Evolutionary conservation across 2,797 vertebrate genomes (phyloP).

Genomic region (Coccyzus lansbergi): DNA sequence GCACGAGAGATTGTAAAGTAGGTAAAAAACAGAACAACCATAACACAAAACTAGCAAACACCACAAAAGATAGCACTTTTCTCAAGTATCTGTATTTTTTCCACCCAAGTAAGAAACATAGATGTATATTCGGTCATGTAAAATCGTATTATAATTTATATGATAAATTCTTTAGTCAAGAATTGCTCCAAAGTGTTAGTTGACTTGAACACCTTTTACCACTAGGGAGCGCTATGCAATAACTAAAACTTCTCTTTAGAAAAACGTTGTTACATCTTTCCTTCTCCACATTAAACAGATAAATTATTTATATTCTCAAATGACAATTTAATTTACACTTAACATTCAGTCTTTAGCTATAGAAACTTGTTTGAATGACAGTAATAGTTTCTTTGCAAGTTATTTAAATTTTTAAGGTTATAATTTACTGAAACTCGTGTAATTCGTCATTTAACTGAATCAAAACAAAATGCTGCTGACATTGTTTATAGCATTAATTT

Average conservation of each 20-base stretch:
- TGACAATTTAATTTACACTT: slow-evolving; percentile 67
- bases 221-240: slow-evolving; percentile 70
- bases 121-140: neutral
- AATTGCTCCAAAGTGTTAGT: neutral
- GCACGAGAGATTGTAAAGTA: neutral
- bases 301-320: slow-evolving; percentile 72
- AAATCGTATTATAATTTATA: neutral
- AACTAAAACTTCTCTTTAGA: neutral
- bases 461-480: slow-evolving; percentile 65
- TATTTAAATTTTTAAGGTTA: slow-evolving; percentile 72
- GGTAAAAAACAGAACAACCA: neutral
- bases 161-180: neutral
- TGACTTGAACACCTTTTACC: slow-evolving; percentile 34
- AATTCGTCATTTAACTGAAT: slow-evolving; percentile 66
- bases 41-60: neutral
- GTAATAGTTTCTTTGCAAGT: slow-evolving; percentile 73
- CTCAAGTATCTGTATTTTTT: neutral
- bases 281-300: slow-evolving; percentile 44
- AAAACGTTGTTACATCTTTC: slow-evolving; percentile 22
- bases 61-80: neutral
- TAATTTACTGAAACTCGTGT: slow-evolving; percentile 68
- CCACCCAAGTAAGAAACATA: neutral
- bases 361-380: slow-evolving; percentile 72
- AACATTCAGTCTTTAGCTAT: slow-evolving; percentile 66
- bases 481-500: slow-evolving; percentile 64